A percentile compares a stretch with the other conserved stretches of the same genome.
phyloP scores from a whole-genome alignment of 2,888 invertebrate species.

The Caenorhabditis sinica region DNA sequence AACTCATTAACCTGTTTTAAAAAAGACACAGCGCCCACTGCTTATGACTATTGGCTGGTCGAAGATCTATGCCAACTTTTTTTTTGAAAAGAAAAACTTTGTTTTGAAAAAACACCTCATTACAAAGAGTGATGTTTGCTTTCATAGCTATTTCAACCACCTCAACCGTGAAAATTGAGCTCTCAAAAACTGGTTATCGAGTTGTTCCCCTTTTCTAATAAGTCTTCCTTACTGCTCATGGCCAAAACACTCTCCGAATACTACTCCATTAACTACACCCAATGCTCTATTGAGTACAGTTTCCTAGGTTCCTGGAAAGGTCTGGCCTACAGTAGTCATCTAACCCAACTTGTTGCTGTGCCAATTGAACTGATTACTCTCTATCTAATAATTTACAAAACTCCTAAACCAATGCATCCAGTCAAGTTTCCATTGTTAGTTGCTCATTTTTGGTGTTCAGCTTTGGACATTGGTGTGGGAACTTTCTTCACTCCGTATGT shows the following conservation, averaged over 20 bases:
- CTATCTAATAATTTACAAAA: not conserved
- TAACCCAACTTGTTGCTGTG: not conserved
- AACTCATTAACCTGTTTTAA: too few relatives aligned
- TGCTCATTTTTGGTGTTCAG: not conserved
- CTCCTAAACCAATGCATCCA: not conserved
- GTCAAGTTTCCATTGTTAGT: not conserved
- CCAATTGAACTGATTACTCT: not conserved
- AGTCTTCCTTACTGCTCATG: not conserved
- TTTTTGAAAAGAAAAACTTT: too few relatives aligned
- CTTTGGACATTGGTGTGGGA: not conserved
- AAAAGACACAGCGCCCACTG: too few relatives aligned
- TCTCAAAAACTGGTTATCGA: too few relatives aligned
- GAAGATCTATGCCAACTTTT: too few relatives aligned
- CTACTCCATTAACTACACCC: not conserved
- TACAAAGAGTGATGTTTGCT: too few relatives aligned
- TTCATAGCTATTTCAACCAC: too few relatives aligned
- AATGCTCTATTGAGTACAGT: not conserved
- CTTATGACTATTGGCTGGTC: too few relatives aligned
- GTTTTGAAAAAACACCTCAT: too few relatives aligned
- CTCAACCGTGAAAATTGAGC: too few relatives aligned
- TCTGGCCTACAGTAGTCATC: not conserved
- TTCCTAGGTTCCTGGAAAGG: constrained; percentile 7
- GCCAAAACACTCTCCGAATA: not conserved
- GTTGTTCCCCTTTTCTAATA: not conserved
- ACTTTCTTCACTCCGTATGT: not conserved